phyloP scores from a whole-genome alignment of 2,113 vertebrate species.

The Motacilla tschutschensis region DNA sequence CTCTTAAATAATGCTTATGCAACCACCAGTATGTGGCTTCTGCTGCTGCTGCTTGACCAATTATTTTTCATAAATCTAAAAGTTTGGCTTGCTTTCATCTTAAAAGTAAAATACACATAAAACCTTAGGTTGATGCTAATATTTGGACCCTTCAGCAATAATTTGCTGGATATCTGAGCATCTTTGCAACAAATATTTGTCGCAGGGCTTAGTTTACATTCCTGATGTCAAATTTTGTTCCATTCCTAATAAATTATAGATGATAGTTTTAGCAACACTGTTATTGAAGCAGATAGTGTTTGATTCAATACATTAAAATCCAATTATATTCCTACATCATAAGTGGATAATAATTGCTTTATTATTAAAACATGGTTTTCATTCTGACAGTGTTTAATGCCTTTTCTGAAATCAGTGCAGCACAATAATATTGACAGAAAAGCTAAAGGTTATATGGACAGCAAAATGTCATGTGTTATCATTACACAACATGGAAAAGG shows the following conservation, averaged over 20 bases:
- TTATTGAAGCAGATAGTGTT: constrained; percentile 40
- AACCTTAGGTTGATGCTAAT: neutral
- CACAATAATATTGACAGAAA: constrained; percentile 27
- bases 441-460: constrained; percentile 37
- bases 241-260: constrained; percentile 22
- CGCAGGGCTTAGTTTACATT: constrained; percentile 1
- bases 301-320: constrained; percentile 57
- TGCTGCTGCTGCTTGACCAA: neutral
- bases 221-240: neutral
- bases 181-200: neutral
- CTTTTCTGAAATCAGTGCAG: constrained; percentile 15
- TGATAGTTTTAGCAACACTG: neutral
- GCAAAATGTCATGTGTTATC: constrained; percentile 38
- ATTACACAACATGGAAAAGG: constrained; percentile 28
- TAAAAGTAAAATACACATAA: neutral
- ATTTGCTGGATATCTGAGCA: neutral
- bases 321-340: constrained; percentile 36
- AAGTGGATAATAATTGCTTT: constrained; percentile 41
- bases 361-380: constrained; percentile 34
- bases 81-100: neutral
- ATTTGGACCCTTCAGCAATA: neutral
- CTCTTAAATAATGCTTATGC: neutral
- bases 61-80: neutral
- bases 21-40: neutral
- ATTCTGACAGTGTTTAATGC: constrained; percentile 10